Conservation (phyloP, 2,888 invertebrate species). For the Elmis aenea region DNA sequence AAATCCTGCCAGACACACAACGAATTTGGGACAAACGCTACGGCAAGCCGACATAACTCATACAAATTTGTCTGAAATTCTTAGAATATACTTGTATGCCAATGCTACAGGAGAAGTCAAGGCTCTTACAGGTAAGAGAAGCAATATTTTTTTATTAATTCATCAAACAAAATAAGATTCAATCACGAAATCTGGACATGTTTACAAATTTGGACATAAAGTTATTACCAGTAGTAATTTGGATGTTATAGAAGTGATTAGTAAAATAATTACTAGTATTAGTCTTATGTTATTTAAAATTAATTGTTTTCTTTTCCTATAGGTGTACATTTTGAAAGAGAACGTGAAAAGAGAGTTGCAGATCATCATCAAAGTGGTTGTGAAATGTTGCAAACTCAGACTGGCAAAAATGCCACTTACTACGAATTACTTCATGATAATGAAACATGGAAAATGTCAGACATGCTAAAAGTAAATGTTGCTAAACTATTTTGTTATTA, state of each 20-base stretch:
- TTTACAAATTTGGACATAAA: neutral
- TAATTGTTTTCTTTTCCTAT: constrained; percentile 3
- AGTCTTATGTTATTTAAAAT: neutral
- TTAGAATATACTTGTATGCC: constrained; percentile 86
- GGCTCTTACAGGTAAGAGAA: constrained; percentile 56
- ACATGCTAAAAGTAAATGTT: constrained; percentile 56
- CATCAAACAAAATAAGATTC: neutral
- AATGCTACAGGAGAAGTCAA: constrained; percentile 84
- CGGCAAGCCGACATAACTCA: constrained; percentile 86
- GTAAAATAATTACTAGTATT: too few species aligned
- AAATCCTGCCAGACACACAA: constrained; percentile 83
- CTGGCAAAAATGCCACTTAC: constrained; percentile 73
- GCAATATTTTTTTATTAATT: constrained; percentile 4
- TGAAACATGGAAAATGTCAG: constrained; percentile 73
- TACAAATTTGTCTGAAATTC: constrained; percentile 84
- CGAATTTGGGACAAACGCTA: constrained; percentile 84
- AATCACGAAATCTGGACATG: neutral
- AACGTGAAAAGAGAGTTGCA: constrained; percentile 72
- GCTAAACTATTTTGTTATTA: neutral
- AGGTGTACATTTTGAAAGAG: constrained; percentile 76
- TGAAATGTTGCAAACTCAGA: constrained; percentile 55
- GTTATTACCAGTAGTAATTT: neutral
- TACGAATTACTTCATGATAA: constrained; percentile 74
- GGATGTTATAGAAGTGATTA: neutral
- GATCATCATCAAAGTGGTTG: constrained; percentile 77